Evolutionary conservation across 2,888 invertebrate genomes (phyloP).

Genomic region (Bellardia bayeri): DNA sequence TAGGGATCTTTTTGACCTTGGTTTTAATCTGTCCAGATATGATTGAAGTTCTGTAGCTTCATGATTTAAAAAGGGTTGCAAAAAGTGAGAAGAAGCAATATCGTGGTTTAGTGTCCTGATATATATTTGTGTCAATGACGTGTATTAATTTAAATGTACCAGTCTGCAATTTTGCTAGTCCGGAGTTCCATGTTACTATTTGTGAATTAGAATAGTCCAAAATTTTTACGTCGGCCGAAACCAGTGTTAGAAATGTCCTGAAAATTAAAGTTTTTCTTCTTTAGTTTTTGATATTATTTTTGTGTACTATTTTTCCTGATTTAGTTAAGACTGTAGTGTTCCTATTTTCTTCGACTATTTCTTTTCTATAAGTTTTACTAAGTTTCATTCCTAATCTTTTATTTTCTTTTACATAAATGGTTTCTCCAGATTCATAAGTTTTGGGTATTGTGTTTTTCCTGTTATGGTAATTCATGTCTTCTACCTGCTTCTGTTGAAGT

Average conservation of each 20-base stretch:
- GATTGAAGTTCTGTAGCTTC: no score
- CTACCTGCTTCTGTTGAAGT: neutral
- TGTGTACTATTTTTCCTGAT: conserved; percentile 43
- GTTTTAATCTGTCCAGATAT: no score
- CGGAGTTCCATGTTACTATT: conserved; percentile 3
- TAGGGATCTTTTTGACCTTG: no score
- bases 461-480: conserved; percentile 24
- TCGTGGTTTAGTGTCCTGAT: no score
- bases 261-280: neutral
- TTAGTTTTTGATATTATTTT: conserved; percentile 33
- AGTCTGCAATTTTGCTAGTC: conserved; percentile 18
- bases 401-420: conserved; percentile 43
- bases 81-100: no score
- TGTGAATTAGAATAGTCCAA: conserved; percentile 1
- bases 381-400: conserved; percentile 56
- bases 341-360: conserved; percentile 54
- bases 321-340: conserved; percentile 41
- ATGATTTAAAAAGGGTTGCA: no score
- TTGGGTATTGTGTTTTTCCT: conserved; percentile 24
- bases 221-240: neutral
- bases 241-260: no score
- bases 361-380: conserved; percentile 26
- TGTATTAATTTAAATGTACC: conserved; percentile 2
- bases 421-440: conserved; percentile 35
- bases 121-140: neutral